Evolutionary conservation across 2,113 vertebrate species (phyloP).

Genomic region (Pyrgilauda ruficollis): DNA sequence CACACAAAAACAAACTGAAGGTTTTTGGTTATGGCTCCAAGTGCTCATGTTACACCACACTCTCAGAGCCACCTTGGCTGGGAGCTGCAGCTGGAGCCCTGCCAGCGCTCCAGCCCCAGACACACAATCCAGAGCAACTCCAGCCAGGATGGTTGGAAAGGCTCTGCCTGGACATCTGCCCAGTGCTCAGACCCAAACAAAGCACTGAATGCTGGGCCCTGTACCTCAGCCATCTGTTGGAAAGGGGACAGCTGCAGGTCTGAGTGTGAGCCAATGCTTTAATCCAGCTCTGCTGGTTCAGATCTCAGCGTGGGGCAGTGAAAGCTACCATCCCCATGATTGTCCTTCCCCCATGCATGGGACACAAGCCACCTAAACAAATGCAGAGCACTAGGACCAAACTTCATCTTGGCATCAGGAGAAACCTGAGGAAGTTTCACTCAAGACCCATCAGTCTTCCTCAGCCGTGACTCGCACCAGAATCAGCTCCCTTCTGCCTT

Average conservation of each 20-base stretch:
- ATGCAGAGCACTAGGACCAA: background rate
- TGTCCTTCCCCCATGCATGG: accelerated
- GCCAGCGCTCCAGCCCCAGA: background rate
- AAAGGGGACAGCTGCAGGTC: background rate
- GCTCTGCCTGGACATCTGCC: slow-evolving; percentile 7
- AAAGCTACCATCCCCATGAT: background rate
- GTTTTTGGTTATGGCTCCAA: background rate
- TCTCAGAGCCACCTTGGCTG: slow-evolving; percentile 6
- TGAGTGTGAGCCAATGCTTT: background rate
- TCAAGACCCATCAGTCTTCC: background rate
- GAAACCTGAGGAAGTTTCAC: background rate
- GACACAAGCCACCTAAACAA: background rate
- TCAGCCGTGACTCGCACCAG: background rate
- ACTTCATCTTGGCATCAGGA: background rate
- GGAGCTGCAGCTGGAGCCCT: background rate
- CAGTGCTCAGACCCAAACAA: slow-evolving; percentile 35
- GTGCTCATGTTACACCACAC: background rate
- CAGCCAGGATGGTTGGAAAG: background rate
- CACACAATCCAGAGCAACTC: background rate
- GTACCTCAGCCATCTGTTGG: background rate
- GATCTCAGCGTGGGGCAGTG: background rate
- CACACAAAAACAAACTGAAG: background rate
- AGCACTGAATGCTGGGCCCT: background rate
- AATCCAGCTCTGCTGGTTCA: background rate
- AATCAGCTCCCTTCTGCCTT: background rate